Percentiles rank a stretch among this genome's conserved stretches.
phyloP scores from a whole-genome alignment of 2,797 vertebrate genomes.

The Pteropus rufus region DNA sequence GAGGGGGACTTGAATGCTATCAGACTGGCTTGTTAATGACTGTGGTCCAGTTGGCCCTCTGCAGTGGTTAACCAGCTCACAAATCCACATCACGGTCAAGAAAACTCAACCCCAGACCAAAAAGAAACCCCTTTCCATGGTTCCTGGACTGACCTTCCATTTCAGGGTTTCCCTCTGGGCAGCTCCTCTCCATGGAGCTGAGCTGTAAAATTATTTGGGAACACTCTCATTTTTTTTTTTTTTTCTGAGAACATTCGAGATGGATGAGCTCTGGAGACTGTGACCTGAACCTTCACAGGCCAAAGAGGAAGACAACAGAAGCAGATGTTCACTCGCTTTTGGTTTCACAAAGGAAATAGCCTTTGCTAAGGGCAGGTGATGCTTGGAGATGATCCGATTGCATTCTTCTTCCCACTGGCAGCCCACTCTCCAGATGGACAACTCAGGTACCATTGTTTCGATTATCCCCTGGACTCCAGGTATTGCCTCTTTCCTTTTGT shows the following conservation, averaged over 20 bases:
- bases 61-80: background rate
- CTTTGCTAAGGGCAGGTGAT: conserved; percentile 32
- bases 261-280: background rate
- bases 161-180: background rate
- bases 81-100: background rate
- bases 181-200: background rate
- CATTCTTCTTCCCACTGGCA: background rate
- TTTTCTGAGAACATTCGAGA: background rate
- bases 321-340: background rate
- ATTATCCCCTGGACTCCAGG: background rate
- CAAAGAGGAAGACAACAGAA: background rate
- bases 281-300: background rate
- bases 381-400: background rate
- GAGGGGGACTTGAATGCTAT: background rate
- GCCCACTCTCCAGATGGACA: background rate
- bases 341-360: background rate
- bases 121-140: background rate
- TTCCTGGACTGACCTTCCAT: background rate
- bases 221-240: background rate
- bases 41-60: background rate
- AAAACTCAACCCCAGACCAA: background rate
- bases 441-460: background rate
- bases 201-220: background rate
- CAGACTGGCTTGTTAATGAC: background rate
- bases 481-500: background rate